A percentile compares a stretch with the other conserved stretches of the same genome.
Conservation (phyloP, 2,888 invertebrate species). For the Cerastis rubricosa region DNA sequence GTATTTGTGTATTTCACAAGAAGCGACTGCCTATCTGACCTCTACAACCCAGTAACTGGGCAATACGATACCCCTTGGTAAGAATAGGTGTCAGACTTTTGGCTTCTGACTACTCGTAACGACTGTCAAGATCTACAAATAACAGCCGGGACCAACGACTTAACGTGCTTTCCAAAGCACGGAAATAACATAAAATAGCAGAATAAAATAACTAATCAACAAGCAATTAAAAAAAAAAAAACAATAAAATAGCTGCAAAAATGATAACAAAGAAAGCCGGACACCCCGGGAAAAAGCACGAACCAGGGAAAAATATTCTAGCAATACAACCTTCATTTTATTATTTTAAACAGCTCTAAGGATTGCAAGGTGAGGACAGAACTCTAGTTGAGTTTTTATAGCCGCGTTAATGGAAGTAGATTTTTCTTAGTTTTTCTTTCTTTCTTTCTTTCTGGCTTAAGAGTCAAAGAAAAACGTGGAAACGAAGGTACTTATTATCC, state of each 20-base stretch:
- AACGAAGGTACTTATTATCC: slow-evolving; percentile 20
- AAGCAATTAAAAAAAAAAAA: slow-evolving; percentile 16
- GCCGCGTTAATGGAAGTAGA: slow-evolving; percentile 37
- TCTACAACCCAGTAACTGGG: too few species aligned
- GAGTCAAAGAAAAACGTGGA: slow-evolving; percentile 31
- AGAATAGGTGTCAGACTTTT: too few species aligned
- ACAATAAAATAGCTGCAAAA: slow-evolving; percentile 25
- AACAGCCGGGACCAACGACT: too few species aligned
- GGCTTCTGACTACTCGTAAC: too few species aligned
- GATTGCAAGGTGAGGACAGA: slow-evolving; percentile 22
- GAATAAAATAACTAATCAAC: slow-evolving; percentile 28
- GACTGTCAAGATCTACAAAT: too few species aligned
- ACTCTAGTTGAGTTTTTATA: slow-evolving; percentile 44
- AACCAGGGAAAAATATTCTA: slow-evolving; percentile 28
- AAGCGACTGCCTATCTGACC: too few species aligned
- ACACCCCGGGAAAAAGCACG: slow-evolving; percentile 46
- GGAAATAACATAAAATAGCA: neutral
- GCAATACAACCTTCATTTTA: slow-evolving; percentile 46
- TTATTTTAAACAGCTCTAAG: slow-evolving; percentile 41
- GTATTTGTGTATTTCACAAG: too few species aligned
- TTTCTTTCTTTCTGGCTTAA: slow-evolving; percentile 12
- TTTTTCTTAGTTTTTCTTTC: slow-evolving; percentile 30
- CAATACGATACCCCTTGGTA: too few species aligned
- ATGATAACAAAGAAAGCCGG: slow-evolving; percentile 48
- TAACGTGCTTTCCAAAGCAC: too few species aligned